Base-by-base conservation (phyloP, 2,888 invertebrate genomes). In the Tromatobia lineatoria region DNA sequence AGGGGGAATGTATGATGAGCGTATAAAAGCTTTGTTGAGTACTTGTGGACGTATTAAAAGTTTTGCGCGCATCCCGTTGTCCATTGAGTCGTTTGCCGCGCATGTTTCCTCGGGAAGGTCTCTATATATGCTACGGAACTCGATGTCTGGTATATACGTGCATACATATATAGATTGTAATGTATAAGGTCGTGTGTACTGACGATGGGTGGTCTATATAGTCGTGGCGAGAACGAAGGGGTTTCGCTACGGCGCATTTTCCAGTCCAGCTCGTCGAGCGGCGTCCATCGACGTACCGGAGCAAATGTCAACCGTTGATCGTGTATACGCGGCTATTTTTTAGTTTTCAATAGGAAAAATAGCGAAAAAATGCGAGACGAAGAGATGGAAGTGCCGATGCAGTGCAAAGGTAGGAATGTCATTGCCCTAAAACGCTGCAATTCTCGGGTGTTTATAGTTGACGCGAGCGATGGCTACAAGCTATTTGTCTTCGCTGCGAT, bases 211-310 rank as follows among this genome's bases (percentile, higher is more conserved):
- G 0, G 25, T 42, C 64, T 81, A 78, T 78, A 81, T 47, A 77
- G 80, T 52, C 54, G 64, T 47, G 34, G 13, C 29, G 77, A 73
- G 76, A 80, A 76, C 76, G 80, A 78, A 69, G 74, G 69, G 78
- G 38, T 69, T 76, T 47, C 25, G 90, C 90, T 89, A 88, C 91
- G 89, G 90, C 91, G 91, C 90, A 91, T 85, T 91, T 88, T 87
- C 90, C 85, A 88, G 85, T 80, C 87, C 82, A 57, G 74, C 75
- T 74, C 64, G 61, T 82, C 85, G 80, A 66, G 87, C 81, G 3
- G 88, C 87, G 87, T 88, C 88, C 90, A 91, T 91, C 88, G 91
- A 91, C 91, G 88, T 88, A 69, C 66, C 76, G 78, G 76, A 84
- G 80, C 87, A 88, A 90, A 90, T 90, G 89, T 88, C 81, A 87